These are phyloP conservation scores for Otolemur crassicaudatus DNA, from an alignment of 2,797 vertebrate species.

Conservation along the genomic window DNA sequence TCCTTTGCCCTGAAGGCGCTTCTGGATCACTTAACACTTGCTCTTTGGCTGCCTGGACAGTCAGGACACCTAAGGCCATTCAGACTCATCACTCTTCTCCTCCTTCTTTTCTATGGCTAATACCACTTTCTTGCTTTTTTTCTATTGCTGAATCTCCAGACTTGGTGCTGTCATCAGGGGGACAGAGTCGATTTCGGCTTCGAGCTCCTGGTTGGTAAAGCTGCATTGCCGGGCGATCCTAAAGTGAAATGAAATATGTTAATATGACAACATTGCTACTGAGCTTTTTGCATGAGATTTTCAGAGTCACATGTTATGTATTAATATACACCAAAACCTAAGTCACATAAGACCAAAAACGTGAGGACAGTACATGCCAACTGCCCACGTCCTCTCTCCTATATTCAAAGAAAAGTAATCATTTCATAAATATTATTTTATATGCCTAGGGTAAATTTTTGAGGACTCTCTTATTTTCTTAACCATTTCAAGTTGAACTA, in stretches of 20 bases:
- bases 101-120: conserved; percentile 90
- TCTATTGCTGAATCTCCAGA: conserved; percentile 87
- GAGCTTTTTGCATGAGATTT: background rate
- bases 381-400: background rate
- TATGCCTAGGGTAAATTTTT: background rate
- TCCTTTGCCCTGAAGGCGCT: conserved; percentile 94
- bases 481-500: conserved; percentile 47
- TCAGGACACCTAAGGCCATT: conserved; percentile 86
- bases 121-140: conserved; percentile 91
- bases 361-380: background rate
- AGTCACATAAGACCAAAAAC: conserved; percentile 12
- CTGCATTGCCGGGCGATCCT: conserved; percentile 99
- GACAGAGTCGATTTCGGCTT: conserved; percentile 91
- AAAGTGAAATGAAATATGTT: conserved; percentile 76
- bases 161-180: conserved; percentile 88
- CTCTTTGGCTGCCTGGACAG: conserved; percentile 91
- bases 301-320: background rate
- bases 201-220: conserved; percentile 97
- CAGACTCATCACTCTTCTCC: conserved; percentile 90
- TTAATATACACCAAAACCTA: background rate
- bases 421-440: conserved; percentile 29
- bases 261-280: conserved; percentile 7
- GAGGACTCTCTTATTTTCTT: conserved; percentile 45
- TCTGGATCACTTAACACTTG: conserved; percentile 91
- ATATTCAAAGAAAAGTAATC: conserved; percentile 41